Percentiles rank a stretch among this genome's conserved stretches.
Evolutionary conservation across 2,113 vertebrate genomes (phyloP).

Genomic region (Crotalus tigris): DNA sequence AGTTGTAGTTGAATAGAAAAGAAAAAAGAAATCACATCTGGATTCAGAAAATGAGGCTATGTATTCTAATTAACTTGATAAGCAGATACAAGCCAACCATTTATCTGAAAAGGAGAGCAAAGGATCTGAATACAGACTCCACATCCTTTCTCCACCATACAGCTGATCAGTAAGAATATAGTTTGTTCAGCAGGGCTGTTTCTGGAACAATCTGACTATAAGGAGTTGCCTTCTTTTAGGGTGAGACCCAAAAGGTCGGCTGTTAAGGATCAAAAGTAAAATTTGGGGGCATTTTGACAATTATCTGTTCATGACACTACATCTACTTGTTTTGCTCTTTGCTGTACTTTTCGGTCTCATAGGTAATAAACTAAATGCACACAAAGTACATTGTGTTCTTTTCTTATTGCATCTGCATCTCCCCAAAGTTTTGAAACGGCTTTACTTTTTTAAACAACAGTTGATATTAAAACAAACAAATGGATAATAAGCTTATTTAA

Average conservation of each 20-base stretch:
- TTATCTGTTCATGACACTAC: not conserved
- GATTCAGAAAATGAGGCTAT: not conserved
- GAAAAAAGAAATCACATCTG: not conserved
- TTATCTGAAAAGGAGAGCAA: not conserved
- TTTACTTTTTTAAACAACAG: not conserved
- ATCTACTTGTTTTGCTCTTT: not conserved
- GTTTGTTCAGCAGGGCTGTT: not conserved
- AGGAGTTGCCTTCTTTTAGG: not conserved
- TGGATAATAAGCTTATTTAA: not conserved
- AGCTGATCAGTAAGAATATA: not conserved
- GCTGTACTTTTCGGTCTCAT: not conserved
- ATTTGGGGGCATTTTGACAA: not conserved
- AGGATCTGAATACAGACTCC: not conserved
- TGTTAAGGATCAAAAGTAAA: not conserved
- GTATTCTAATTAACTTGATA: not conserved
- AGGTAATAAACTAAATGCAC: not conserved
- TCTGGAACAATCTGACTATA: not conserved
- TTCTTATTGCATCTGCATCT: not conserved
- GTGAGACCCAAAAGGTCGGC: not conserved
- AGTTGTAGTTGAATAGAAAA: not conserved
- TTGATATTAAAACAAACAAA: not conserved
- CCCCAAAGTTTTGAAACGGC: not conserved
- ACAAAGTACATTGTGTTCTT: not conserved
- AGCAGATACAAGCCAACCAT: not conserved
- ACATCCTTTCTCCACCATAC: not conserved